Base-by-base conservation (phyloP, 30 jellyfish, hydroid and myxozoan genomes). In the Chrysaora quinquecirrha region DNA sequence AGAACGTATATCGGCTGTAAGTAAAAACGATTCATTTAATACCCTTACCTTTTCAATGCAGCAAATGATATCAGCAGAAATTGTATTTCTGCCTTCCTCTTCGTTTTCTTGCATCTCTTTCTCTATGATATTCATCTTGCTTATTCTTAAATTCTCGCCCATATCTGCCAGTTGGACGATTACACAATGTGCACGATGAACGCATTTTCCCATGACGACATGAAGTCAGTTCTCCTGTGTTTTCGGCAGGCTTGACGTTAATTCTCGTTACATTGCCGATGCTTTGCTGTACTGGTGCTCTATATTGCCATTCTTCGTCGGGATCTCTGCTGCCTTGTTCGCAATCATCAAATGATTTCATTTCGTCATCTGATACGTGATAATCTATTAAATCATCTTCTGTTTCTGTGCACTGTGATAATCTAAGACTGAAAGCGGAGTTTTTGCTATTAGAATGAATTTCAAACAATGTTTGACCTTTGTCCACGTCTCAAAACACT, bases 61-160 rank as follows among this genome's bases (percentile, higher is more conserved):
- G n/a, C n/a, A n/a, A n/a, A n/a, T n/a, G n/a, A n/a, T n/a, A n/a
- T n/a, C n/a, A n/a, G n/a, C n/a, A n/a, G n/a, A n/a, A n/a, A n/a
- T n/a, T n/a, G n/a, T n/a, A n/a, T 38, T 14, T 38, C 54, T 38
- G 54, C 68, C 68, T 52, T 16, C 16, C 12, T 3, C 24, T 10
- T 16, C 68, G 9, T 20, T 38, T 78, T 30, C n/a, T 76, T 63
- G 35, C 71, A 58, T 35, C 71, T 14, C 25, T 20, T 30, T 62
- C 16, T 12, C 46, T 48, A 7, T 78, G 12, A 3, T 22, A 7
- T 1, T 48, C 50, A 19, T 78, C 82, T 43, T 65, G 82, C 25
- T 27, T 48, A 23, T 23, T 64, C 32, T 78, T 78, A 46, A 78
- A 78, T 64, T 63, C 82, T 64, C 89, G 35, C 71, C 89, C 89